These are phyloP conservation scores for Lacanobia oleracea DNA, from an alignment of 2,888 invertebrate species.

Conservation along the genomic window DNA sequence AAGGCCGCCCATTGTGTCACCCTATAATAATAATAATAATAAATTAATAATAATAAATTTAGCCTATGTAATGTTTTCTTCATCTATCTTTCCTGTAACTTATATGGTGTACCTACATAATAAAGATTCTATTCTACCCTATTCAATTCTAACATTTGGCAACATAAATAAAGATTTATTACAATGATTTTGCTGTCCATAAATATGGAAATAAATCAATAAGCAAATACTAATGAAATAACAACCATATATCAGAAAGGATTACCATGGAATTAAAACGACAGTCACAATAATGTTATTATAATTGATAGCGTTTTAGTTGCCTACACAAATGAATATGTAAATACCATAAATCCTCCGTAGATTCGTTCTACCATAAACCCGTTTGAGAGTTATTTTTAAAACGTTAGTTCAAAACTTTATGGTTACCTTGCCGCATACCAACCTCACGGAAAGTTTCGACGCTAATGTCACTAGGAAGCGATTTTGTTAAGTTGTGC, in stretches of 20 bases:
- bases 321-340: conserved; percentile 14
- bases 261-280: conserved; percentile 7
- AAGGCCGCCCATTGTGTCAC: too few species aligned
- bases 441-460: conserved; percentile 45
- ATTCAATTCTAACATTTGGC: too few species aligned
- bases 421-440: conserved; percentile 23
- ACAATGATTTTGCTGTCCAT: neutral
- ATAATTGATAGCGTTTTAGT: conserved; percentile 38
- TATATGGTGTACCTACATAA: too few species aligned
- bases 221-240: neutral
- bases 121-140: too few species aligned
- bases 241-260: neutral
- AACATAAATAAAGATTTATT: neutral
- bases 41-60: too few species aligned
- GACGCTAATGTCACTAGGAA: conserved; percentile 2
- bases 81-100: too few species aligned
- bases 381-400: conserved; percentile 27
- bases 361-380: conserved; percentile 9
- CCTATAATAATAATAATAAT: too few species aligned
- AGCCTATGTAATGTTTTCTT: too few species aligned
- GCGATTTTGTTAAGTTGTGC: conserved; percentile 1
- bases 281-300: conserved; percentile 9
- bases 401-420: conserved; percentile 5
- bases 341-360: conserved; percentile 12
- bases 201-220: conserved; percentile 4